Conservation (phyloP, 2,113 vertebrate genomes). For the Marcusenius ussheri region DNA sequence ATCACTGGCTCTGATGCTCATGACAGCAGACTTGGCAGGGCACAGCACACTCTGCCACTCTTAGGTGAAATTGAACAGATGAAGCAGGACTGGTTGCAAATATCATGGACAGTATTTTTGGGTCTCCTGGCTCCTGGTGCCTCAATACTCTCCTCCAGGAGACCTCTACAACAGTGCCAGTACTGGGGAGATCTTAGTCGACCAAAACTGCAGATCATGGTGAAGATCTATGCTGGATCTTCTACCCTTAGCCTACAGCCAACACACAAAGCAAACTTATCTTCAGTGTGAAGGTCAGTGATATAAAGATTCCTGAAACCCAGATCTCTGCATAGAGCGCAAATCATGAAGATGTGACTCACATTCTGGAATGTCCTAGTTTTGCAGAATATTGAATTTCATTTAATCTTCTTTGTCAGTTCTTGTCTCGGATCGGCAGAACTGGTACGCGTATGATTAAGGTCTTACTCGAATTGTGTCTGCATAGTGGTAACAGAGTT, state of each 20-base stretch:
- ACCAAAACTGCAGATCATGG: not conserved
- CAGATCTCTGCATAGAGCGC: not conserved
- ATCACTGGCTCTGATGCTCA: not conserved
- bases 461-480: not conserved
- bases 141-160: not conserved
- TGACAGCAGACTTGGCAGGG: not conserved
- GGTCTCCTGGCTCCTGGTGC: not conserved
- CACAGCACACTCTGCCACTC: not conserved
- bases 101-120: not conserved
- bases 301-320: not conserved
- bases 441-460: not conserved
- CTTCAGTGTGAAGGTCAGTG: not conserved
- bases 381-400: not conserved
- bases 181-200: not conserved
- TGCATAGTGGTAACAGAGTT: not conserved
- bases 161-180: not conserved
- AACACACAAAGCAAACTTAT: not conserved
- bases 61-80: not conserved
- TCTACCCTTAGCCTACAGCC: not conserved
- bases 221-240: not conserved
- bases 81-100: not conserved
- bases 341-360: not conserved
- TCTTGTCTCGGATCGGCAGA: not conserved
- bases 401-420: not conserved
- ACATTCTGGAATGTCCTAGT: not conserved